Evolutionary conservation across 2,888 invertebrate genomes (phyloP).

Genomic region (Sinohyriopsis cumingii): DNA sequence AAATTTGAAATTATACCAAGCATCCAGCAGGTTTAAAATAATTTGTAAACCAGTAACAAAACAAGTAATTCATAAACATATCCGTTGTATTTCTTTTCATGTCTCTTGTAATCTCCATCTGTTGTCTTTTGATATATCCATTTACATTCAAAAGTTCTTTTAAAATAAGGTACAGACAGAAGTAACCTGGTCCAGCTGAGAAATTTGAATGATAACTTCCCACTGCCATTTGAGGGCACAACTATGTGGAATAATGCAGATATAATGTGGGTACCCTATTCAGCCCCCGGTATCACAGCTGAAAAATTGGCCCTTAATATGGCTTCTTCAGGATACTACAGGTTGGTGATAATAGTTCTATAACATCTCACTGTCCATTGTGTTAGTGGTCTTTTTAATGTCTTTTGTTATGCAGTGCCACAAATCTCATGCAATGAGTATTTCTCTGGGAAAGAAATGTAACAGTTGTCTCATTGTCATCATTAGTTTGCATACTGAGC

Average conservation of each 20-base stretch:
- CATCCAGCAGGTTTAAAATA: no score
- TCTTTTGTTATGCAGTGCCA: neutral
- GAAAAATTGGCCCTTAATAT: conserved; percentile 65
- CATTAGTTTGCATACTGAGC: neutral
- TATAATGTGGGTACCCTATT: conserved; percentile 63
- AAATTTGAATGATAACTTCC: conserved; percentile 64
- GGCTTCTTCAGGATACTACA: conserved; percentile 69
- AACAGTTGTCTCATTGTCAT: neutral
- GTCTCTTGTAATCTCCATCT: neutral
- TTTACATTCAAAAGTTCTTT: neutral
- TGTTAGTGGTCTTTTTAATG: neutral
- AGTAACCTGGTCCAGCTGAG: conserved; percentile 65
- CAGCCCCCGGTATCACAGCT: conserved; percentile 41
- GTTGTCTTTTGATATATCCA: neutral
- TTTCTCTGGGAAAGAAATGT: neutral
- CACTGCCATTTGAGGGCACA: conserved; percentile 63
- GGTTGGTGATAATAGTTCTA: conserved; percentile 36
- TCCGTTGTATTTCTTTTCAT: neutral
- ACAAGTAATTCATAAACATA: no score
- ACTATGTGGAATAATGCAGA: conserved; percentile 63
- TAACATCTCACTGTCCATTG: neutral
- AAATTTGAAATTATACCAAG: no score
- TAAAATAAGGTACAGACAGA: conserved; percentile 65
- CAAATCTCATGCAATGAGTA: no score
- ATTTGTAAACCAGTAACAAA: no score